phyloP scores from a whole-genome alignment of 1,140 invertebrate species.

The Ceratosolen fusciceps region DNA sequence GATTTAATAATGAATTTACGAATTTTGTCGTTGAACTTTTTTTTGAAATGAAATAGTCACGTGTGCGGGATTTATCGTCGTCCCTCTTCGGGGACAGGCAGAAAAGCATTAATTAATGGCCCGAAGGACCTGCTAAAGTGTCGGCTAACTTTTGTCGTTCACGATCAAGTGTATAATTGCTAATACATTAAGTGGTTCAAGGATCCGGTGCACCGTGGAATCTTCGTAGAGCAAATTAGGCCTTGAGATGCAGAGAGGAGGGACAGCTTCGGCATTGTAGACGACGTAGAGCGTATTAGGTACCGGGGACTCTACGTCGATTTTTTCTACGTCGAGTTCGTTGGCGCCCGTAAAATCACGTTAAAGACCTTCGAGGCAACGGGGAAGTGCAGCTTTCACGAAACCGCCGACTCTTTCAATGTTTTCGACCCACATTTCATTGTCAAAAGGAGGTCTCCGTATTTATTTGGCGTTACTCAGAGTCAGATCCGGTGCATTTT shows the following conservation, averaged over 20 bases:
- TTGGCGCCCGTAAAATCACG: slow-evolving; percentile 76
- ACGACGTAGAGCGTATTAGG: slow-evolving; percentile 74
- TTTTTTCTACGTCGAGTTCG: slow-evolving; percentile 77
- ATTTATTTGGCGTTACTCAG: slow-evolving; percentile 76
- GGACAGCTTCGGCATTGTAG: slow-evolving; percentile 73
- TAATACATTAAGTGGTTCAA: slow-evolving; percentile 72
- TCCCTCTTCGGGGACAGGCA: too few relatives aligned
- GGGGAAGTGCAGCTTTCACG: slow-evolving; percentile 78
- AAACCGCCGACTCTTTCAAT: slow-evolving; percentile 76
- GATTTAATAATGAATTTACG: too few relatives aligned
- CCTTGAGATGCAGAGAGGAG: not conserved
- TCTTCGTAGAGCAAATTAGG: slow-evolving; percentile 76
- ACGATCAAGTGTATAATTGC: slow-evolving; percentile 76
- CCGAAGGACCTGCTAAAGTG: slow-evolving; percentile 75
- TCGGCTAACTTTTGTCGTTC: slow-evolving; percentile 74
- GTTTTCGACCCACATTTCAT: slow-evolving; percentile 75
- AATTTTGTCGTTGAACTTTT: too few relatives aligned
- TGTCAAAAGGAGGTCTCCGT: slow-evolving; percentile 75
- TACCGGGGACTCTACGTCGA: slow-evolving; percentile 76
- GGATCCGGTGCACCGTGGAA: slow-evolving; percentile 74
- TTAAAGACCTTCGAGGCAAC: slow-evolving; percentile 77
- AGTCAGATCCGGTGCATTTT: slow-evolving; percentile 70
- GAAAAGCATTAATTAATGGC: slow-evolving; percentile 74
- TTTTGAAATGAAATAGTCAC: too few relatives aligned
- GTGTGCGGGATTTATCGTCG: too few relatives aligned